Base-by-base conservation (phyloP, 1,140 invertebrate genomes). In the Pantala flavescens region DNA sequence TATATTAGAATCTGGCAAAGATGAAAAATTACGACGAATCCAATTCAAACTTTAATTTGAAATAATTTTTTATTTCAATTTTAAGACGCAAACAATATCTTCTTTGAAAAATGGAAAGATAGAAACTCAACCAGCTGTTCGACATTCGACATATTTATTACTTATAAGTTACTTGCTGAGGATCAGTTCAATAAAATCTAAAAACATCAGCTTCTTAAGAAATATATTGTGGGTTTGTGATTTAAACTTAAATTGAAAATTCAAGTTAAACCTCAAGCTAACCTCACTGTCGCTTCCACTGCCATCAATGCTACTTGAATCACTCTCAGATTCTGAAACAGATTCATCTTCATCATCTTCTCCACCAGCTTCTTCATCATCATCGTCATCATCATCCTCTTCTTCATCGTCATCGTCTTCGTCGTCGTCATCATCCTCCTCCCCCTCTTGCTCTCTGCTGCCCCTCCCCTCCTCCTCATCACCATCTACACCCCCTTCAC, bases 1-100 rank as follows among this genome's bases (percentile, higher is more conserved):
- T 77, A 83, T 82, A 73, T 83, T 82, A 21, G 83, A 83, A 79
- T 84, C 81, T 43, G 82, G 77, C 10, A n/a, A n/a, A n/a, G n/a
- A n/a, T n/a, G n/a, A n/a, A n/a, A n/a, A n/a, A n/a, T n/a, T n/a
- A n/a, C n/a, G n/a, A n/a, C n/a, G n/a, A n/a, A n/a, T n/a, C n/a
- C n/a, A n/a, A n/a, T n/a, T n/a, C n/a, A n/a, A n/a, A n/a, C n/a
- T n/a, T n/a, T n/a, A n/a, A n/a, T n/a, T n/a, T n/a, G n/a, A n/a
- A n/a, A n/a, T n/a, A n/a, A n/a, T n/a, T n/a, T n/a, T n/a, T n/a
- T n/a, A n/a, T n/a, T n/a, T n/a, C n/a, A n/a, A n/a, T n/a, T n/a
- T n/a, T n/a, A n/a, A n/a, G n/a, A n/a, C n/a, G n/a, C n/a, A n/a
- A n/a, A n/a, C n/a, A n/a, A n/a, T n/a, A n/a, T n/a, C n/a, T n/a